Percentiles rank a stretch among this genome's conserved stretches.
Conservation (phyloP, 2,888 invertebrate genomes). For the Archaeoteleia sp. region DNA sequence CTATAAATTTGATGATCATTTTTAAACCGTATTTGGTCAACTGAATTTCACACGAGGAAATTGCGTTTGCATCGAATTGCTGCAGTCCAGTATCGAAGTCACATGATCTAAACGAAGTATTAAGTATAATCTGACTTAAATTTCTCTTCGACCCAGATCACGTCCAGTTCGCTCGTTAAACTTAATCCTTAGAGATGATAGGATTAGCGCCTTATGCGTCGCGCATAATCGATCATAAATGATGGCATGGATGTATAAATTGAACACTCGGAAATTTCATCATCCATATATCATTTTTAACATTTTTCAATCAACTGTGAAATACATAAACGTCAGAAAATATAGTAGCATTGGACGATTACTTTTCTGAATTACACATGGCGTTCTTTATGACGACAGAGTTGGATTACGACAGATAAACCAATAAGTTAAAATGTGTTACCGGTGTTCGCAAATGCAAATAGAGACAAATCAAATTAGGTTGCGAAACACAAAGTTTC, state of each 20-base stretch:
- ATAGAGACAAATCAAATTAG: too few species aligned
- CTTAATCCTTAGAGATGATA: constrained; percentile 15
- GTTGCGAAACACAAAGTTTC: background rate
- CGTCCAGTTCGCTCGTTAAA: constrained; percentile 11
- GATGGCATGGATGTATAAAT: constrained; percentile 1
- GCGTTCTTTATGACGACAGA: background rate
- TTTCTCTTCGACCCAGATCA: constrained; percentile 10
- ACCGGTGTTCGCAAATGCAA: background rate
- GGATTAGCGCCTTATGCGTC: constrained; percentile 16
- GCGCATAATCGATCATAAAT: constrained; percentile 18
- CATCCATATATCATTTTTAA: background rate
- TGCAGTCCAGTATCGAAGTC: constrained; percentile 4
- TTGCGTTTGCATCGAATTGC: constrained; percentile 3
- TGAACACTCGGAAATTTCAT: background rate
- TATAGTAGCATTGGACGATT: background rate
- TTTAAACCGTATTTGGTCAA: too few species aligned
- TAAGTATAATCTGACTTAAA: constrained; percentile 16
- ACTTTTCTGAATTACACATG: background rate
- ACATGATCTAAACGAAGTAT: constrained; percentile 8
- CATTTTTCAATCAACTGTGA: background rate
- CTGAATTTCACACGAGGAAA: too few species aligned
- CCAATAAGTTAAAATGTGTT: background rate
- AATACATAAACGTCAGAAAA: background rate
- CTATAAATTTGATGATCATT: too few species aligned
- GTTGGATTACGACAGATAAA: constrained; percentile 1